Base-by-base conservation (phyloP, 2,797 vertebrate species). In the Pelodytes ibericus region DNA sequence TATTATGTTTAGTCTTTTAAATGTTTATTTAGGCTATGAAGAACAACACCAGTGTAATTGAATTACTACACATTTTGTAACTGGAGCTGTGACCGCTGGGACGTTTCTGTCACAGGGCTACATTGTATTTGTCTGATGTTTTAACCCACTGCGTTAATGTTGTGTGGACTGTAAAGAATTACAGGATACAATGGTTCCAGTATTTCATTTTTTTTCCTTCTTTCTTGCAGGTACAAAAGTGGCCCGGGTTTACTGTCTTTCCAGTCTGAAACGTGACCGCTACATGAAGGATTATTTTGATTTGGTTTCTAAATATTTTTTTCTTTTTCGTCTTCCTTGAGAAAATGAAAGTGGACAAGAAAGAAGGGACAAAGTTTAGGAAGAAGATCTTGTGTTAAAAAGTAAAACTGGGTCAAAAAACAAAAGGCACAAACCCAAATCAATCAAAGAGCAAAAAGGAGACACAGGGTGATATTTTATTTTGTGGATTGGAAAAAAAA, bases 211-310 rank as follows among this genome's bases (percentile, higher is more conserved):
- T 80, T 80, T 64, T 82, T 85, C 81, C 83, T 20, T 78, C 49
- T 83, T 65, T 82, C 75, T 81, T 87, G 72, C 92, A 97, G 96
- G 94, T 90, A 88, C 91, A 91, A 91, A 92, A 90, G 91, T 94
- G 94, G 94, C 93, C 87, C 82, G 84, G 88, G 79, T 88, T 86
- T 85, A 88, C 86, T 93, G 90, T 88, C 82, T 92, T 83, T 86
- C 89, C 88, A 83, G 80, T 90, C 82, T 94, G 93, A 88, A 82
- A 47, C 81, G 90, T 88, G 90, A 89, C 86, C 91, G 85, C 81
- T 90, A 86, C 87, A 86, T 91, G 90, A 92, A 88, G 86, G 85
- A 86, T 81, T 80, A 39, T 75, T 74, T 80, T 82, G 85, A 81
- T 57, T 29, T 18, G 16, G n/a, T 27, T 72, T 22, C 49, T 16